Base-by-base conservation (phyloP, 2,113 vertebrate genomes). In the Paracanthobrama guichenoti region DNA sequence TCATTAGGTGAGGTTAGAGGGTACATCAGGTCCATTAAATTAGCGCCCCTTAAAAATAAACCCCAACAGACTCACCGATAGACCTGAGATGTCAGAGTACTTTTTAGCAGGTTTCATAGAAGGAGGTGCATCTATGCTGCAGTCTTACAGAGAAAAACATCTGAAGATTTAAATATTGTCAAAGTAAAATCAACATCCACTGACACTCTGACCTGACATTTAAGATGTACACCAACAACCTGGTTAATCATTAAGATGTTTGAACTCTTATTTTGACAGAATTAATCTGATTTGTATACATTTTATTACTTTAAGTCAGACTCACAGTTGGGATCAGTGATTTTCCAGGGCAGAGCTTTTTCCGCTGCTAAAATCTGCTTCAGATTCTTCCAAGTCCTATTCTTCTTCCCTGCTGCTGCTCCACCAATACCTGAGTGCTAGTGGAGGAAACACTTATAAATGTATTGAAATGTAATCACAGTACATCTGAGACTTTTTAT, bases 311-410 rank as follows among this genome's bases (percentile, higher is more conserved):
- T 11, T 14, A 69, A 77, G 20, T 79, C 8, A 77, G 72, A 91
- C 98, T 96, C 92, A 99, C 97, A 99, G 95, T 93, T 98, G 76
- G 98, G 96, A 93, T 99, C 96, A 69, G 92, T 95, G 85, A 97
- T 92, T 93, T 96, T 97, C 98, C 97, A 99, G 39, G 97, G 96
- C 90, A 99, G 94, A 66, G 96, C 95, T 91, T 96, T 96, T 95
- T 99, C 98, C 59, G 96, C 94, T 89, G 96, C 95, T 84, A 98
- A 95, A 90, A 99, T 98, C 92, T 99, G 98, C 92, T 99, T 99
- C 84, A 99, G 96, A 92, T 99, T 99, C 93, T 99, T 99, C 98
- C 98, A 99, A 85, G 97, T 97, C 90, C 98, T 94, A 85, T 97
- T 99, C 94, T 99, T 99, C 92, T 99, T 99, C 89, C 98, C 97